Percentiles rank a stretch among this genome's conserved stretches.
phyloP scores from a whole-genome alignment of 2,797 vertebrate species.

The Cephalopachus bancanus region DNA sequence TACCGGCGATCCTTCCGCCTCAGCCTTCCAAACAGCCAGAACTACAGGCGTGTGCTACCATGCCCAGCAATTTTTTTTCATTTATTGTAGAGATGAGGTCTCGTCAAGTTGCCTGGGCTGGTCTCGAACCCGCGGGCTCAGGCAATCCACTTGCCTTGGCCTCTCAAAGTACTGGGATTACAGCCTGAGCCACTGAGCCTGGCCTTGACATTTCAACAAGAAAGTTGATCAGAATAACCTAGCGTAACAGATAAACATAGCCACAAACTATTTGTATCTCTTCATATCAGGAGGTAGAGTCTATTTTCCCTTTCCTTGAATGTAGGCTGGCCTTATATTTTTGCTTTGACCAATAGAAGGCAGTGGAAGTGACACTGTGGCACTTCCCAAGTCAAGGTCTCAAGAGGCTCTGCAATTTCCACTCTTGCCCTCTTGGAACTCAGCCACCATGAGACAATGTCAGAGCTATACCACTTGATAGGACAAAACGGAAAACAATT shows the following conservation, averaged over 20 bases:
- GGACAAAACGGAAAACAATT: not conserved
- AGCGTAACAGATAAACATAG: not conserved
- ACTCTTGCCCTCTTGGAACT: not conserved
- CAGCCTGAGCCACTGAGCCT: too few relatives aligned
- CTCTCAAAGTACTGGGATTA: too few relatives aligned
- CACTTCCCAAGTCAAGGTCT: not conserved
- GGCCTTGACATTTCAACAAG: not conserved
- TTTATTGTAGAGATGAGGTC: too few relatives aligned
- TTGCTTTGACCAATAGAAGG: not conserved
- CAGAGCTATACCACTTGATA: not conserved
- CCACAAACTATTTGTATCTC: not conserved
- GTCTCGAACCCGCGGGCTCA: too few relatives aligned
- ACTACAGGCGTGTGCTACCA: too few relatives aligned
- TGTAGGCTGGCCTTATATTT: not conserved
- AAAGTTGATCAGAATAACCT: constrained; percentile 22
- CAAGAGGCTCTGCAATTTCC: not conserved
- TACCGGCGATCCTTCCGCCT: too few relatives aligned
- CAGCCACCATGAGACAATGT: not conserved
- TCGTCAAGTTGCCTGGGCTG: too few relatives aligned
- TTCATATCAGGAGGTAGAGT: not conserved
- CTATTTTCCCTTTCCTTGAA: not conserved
- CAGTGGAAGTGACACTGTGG: not conserved
- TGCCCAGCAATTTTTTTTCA: too few relatives aligned
- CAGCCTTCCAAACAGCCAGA: too few relatives aligned
- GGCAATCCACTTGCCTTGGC: too few relatives aligned